Conservation (phyloP, 1,140 invertebrate species). For the Lucilia sericata region DNA sequence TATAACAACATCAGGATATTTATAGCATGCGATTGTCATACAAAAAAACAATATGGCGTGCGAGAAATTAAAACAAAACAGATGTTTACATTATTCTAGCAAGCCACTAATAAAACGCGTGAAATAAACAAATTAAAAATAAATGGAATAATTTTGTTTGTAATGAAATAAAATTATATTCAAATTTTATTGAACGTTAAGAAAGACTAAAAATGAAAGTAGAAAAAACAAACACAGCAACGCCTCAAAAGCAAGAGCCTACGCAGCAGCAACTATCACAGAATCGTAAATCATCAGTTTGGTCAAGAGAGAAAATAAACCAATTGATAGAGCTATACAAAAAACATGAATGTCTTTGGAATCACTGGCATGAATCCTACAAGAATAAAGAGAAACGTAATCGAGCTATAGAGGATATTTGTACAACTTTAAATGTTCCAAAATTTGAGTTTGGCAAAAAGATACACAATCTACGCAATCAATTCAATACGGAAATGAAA, state of each 20-base stretch:
- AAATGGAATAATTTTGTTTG: neutral
- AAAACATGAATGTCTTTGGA: constrained; percentile 63
- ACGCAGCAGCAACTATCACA: neutral
- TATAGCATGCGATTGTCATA: neutral
- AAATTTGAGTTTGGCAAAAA: constrained; percentile 64
- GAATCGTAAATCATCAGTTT: constrained; percentile 45
- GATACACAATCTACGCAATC: constrained; percentile 64
- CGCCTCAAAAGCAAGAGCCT: neutral
- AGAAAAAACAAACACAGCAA: neutral
- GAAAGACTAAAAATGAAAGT: neutral
- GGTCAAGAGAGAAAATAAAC: constrained; percentile 61
- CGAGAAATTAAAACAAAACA: neutral
- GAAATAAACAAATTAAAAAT: neutral
- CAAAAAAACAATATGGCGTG: neutral
- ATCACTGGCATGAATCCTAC: constrained; percentile 58
- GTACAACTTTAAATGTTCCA: constrained; percentile 53
- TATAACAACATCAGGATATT: neutral
- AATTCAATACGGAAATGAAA: constrained; percentile 64
- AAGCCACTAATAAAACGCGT: constrained; percentile 4
- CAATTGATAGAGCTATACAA: constrained; percentile 62
- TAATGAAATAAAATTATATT: constrained; percentile 1
- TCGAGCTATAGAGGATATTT: constrained; percentile 59
- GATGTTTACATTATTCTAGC: neutral
- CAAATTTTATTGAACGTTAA: neutral
- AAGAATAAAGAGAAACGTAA: constrained; percentile 60